Evolutionary conservation across 1,140 invertebrate species (phyloP).

Genomic region (Paraescarpia echinospica): DNA sequence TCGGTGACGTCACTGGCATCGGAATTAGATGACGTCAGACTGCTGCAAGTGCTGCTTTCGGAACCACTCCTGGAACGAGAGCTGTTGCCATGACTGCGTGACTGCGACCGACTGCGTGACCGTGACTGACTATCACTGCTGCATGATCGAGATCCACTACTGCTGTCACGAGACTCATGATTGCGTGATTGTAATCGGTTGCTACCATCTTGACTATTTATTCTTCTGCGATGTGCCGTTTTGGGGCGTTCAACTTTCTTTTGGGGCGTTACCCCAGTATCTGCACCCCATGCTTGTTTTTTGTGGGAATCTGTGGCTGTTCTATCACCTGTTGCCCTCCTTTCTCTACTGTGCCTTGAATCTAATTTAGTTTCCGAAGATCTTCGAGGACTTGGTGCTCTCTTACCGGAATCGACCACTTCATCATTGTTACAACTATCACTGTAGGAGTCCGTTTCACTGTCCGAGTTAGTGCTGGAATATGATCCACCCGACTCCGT

Average conservation of each 20-base stretch:
- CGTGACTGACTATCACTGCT: background rate
- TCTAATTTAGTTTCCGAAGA: background rate
- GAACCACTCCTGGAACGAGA: constrained; percentile 49
- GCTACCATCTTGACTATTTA: background rate
- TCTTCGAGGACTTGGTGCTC: background rate
- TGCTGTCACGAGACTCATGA: background rate
- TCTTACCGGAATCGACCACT: background rate
- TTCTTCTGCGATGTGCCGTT: background rate
- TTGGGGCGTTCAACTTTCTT: background rate
- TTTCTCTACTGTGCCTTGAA: background rate
- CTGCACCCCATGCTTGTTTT: background rate
- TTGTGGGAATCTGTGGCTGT: background rate
- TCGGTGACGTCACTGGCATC: constrained; percentile 38
- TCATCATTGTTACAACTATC: background rate
- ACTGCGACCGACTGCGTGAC: background rate
- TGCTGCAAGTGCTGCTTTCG: background rate
- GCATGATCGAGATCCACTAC: background rate
- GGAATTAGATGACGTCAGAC: constrained; percentile 1
- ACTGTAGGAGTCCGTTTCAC: background rate
- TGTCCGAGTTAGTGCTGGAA: background rate
- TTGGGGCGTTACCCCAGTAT: background rate
- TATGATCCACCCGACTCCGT: background rate
- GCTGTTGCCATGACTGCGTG: background rate
- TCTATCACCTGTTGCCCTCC: background rate
- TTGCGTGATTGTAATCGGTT: background rate